Base-by-base conservation (phyloP, 2,113 vertebrate species). In the Neotoma lepida region DNA sequence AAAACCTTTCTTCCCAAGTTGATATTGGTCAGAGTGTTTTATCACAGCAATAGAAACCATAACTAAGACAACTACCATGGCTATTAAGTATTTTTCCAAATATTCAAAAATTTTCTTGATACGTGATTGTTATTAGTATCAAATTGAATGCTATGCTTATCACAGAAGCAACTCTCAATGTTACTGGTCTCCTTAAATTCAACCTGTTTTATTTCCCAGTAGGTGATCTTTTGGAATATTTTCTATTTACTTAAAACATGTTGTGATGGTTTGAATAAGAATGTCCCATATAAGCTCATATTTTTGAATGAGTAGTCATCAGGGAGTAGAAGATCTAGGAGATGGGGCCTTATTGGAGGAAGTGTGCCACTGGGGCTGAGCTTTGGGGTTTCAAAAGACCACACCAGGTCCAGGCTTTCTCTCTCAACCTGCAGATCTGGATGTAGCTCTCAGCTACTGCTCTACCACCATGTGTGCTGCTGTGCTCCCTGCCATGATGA, bases 381-480 rank as follows among this genome's bases (percentile, higher is more conserved):
- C 13, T 30, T 76, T 76, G 6, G 30, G 73, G 26, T 76, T 76
- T 46, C 26, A 14, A 30, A 28, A 46, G 41, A 76, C 41, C 73
- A 76, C 26, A 28, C 0, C 26, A 28, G 41, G 24, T 12, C 73
- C 24, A 74, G 73, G 49, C 9, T 12, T 4, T 28, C 41, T 74
- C 2, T 46, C 41, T 71, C n/a, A 15, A 26, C 13, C 44, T 46
- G 12, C 2, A 44, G 41, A 14, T 44, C 71, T 46, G 13, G 24
- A 76, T 46, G 9, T 7, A 44, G 41, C 41, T 74, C 10, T 76
- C 73, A 14, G 2, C 13, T 13, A 76, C 73, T 76, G 41, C 12
- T 46, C 26, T 76, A 17, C 10, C 4, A 1, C 41, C 13, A 8
- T 15, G 24, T 14, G 4, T 6, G 10, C 5, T 1, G 22, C 71